Conservation (phyloP, 2,888 invertebrate genomes). For the Calliscelio sp. region DNA sequence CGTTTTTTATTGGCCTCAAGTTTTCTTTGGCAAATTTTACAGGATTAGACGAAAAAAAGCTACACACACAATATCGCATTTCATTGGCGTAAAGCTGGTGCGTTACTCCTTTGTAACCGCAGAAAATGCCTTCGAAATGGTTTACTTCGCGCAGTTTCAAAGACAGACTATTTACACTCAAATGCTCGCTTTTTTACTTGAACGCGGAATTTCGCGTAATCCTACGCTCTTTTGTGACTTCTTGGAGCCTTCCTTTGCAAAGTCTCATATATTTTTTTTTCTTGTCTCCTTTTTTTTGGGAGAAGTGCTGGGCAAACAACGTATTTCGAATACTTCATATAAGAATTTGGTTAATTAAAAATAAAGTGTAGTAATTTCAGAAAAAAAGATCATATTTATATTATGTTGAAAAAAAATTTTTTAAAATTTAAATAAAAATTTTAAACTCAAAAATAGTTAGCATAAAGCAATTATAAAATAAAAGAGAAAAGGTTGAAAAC, state of each 20-base stretch:
- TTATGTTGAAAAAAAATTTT: no score
- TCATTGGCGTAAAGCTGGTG: conserved; percentile 5
- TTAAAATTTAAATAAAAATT: no score
- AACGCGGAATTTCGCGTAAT: conserved; percentile 15
- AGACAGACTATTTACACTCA: conserved; percentile 33
- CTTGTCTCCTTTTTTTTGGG: no score
- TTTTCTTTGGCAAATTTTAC: background rate
- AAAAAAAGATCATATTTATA: no score
- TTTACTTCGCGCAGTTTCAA: conserved; percentile 15
- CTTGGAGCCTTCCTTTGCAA: background rate
- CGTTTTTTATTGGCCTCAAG: background rate
- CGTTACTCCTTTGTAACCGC: conserved; percentile 2
- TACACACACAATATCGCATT: background rate
- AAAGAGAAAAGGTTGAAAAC: no score
- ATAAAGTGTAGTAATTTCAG: no score
- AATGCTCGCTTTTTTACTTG: conserved; percentile 13
- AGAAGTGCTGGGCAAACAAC: no score
- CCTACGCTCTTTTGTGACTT: conserved; percentile 14
- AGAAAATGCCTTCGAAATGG: conserved; percentile 18
- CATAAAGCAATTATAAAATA: no score
- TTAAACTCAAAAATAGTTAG: no score
- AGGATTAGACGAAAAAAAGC: background rate
- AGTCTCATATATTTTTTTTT: no score
- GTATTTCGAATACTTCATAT: no score
- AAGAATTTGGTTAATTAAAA: no score